Evolutionary conservation across 2,113 vertebrate genomes (phyloP).

Genomic region (Forbesichthys agassizii): DNA sequence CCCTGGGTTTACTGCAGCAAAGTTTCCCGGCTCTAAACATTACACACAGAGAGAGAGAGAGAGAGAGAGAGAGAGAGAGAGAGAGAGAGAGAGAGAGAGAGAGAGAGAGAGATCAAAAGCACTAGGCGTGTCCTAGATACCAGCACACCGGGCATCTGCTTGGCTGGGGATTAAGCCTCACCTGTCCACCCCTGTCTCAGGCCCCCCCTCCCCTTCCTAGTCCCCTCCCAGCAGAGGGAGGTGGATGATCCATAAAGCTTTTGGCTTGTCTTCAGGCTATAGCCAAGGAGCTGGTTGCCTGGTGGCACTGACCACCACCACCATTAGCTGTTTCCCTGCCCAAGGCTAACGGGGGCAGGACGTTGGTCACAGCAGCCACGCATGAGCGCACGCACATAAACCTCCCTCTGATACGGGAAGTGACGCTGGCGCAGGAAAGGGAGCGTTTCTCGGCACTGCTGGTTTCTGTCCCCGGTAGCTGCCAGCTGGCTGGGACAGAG

Average conservation of each 20-base stretch:
- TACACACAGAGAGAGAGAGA: constrained; percentile 44
- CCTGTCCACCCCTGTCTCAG: constrained; percentile 51
- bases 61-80: constrained; percentile 9
- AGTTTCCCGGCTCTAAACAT: constrained; percentile 52
- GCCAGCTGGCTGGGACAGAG: not conserved
- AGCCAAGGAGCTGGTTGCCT: not conserved
- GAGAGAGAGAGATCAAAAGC: constrained; percentile 40
- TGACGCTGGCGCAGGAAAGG: not conserved
- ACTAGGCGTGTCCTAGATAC: constrained; percentile 39
- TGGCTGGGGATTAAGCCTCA: constrained; percentile 51
- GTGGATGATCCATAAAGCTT: constrained; percentile 26
- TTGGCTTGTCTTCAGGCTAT: not conserved
- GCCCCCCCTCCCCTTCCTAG: not conserved
- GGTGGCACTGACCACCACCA: not conserved
- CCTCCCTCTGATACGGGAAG: not conserved
- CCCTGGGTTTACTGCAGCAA: constrained; percentile 56
- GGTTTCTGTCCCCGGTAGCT: not conserved
- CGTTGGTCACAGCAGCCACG: not conserved
- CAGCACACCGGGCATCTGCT: constrained; percentile 57
- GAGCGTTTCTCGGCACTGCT: constrained; percentile 2
- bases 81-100: not conserved
- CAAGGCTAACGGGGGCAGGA: constrained; percentile 3
- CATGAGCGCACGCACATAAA: constrained; percentile 7
- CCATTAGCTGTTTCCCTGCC: not conserved
- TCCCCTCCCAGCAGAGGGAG: not conserved